phyloP scores from a whole-genome alignment of 2,113 vertebrate species.

The Sterrhoptilus dennistouni region DNA sequence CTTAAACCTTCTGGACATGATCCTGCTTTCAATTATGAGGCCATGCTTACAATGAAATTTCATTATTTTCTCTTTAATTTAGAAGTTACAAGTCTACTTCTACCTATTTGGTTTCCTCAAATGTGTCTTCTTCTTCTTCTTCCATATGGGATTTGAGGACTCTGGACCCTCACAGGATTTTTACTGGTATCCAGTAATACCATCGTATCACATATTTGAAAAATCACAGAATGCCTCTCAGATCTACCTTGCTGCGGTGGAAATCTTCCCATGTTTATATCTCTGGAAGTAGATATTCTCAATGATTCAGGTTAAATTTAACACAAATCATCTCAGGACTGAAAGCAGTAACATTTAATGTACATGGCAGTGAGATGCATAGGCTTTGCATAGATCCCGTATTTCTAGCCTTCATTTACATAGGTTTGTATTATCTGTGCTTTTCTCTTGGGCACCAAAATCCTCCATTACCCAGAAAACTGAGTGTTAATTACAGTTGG shows the following conservation, averaged over 20 bases:
- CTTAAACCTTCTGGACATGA: neutral
- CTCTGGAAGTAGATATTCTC: neutral
- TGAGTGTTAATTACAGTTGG: neutral
- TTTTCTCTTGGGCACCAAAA: constrained; percentile 28
- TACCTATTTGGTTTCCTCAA: neutral
- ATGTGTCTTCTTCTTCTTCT: neutral
- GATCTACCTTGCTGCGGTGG: neutral
- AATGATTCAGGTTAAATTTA: neutral
- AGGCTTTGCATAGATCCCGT: neutral
- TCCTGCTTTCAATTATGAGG: neutral
- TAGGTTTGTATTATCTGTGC: neutral
- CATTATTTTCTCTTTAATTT: neutral
- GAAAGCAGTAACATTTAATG: neutral
- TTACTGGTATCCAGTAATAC: neutral
- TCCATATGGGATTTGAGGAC: neutral
- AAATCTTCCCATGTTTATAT: neutral
- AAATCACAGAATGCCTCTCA: neutral
- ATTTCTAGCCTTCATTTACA: neutral
- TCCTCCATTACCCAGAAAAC: neutral
- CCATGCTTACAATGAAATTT: neutral
- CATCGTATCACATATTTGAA: neutral
- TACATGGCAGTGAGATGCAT: neutral
- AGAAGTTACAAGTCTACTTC: neutral
- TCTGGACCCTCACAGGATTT: neutral
- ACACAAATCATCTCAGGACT: neutral